phyloP scores from a whole-genome alignment of 2,797 vertebrate genomes.

The Malacoctenus gilli region DNA sequence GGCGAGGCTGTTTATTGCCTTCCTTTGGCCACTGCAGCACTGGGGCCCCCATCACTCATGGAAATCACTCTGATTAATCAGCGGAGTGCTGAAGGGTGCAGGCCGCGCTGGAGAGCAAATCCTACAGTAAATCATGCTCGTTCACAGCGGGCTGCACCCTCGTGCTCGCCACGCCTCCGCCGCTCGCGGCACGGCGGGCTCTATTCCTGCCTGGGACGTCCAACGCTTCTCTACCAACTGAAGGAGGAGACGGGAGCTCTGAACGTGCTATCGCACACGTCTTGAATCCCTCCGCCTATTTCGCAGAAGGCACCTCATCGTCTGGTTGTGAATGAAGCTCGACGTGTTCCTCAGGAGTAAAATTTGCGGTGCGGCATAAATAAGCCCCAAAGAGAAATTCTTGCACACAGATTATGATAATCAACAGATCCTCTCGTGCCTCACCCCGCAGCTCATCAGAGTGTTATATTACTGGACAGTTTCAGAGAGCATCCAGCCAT shows the following conservation, averaged over 20 bases:
- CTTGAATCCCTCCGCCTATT: constrained; percentile 14
- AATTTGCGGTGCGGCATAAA: no score
- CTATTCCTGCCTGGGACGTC: constrained; percentile 49
- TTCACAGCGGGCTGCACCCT: constrained; percentile 57
- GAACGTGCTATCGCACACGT: constrained; percentile 46
- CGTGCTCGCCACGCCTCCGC: constrained; percentile 45
- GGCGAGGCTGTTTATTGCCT: constrained; percentile 67
- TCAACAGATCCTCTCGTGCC: constrained; percentile 22
- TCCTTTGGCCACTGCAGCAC: constrained; percentile 41
- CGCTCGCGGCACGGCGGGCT: constrained; percentile 53
- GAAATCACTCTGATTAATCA: constrained; percentile 79
- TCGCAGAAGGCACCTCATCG: background rate
- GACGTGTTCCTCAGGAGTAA: no score
- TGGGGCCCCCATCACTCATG: constrained; percentile 70
- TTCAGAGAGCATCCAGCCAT: constrained; percentile 46
- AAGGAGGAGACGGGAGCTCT: constrained; percentile 56
- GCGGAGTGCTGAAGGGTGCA: constrained; percentile 67
- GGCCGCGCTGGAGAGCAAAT: constrained; percentile 48
- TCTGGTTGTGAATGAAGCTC: background rate
- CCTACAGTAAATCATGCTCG: constrained; percentile 69
- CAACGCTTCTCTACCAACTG: constrained; percentile 50
- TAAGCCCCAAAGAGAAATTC: constrained; percentile 1
- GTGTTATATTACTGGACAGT: constrained; percentile 47
- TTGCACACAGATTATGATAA: constrained; percentile 15
- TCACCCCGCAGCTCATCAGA: constrained; percentile 41